Evolutionary conservation across 2,797 vertebrate species (phyloP), one percentile per base, ranked within the genome.

Genomic region (Catostomus latipinnis): DNA sequence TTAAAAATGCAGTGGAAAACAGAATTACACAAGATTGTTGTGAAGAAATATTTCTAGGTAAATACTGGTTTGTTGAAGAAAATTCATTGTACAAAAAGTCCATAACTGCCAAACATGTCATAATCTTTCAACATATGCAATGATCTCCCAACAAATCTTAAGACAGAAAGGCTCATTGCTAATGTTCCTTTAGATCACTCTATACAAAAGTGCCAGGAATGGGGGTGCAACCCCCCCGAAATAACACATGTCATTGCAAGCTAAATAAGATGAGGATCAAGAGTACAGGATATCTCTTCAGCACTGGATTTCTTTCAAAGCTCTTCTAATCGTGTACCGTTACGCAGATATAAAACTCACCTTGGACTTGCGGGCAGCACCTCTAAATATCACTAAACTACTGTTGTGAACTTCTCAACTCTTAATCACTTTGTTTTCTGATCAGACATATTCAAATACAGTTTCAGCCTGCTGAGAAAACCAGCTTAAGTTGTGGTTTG

Each of bases 1-100:
- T 81, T 83, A 62, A 66, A 71, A 80, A 78, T 57, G 69, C 73
- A 78, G 72, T 52, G 60, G 74, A 83, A 63, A 45, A 67, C 70
- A 50, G 76, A 60, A 63, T 63, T 65, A 80, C 52, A 60, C 57
- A 52, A 71, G 50, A 68, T 43, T 22, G 54, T 53, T n/a, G 66
- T 16, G 50, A 79, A 79, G 69, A 78, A 80, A 22, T 76, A 74
- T 58, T 71, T 61, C 70, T 54, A 46, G 22, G 63, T 73, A 74
- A 83, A 80, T 80, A 81, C 49, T 18, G 62, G 22, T 49, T 46
- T 43, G 54, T 57, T 43, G n/a, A 11, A 61, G 58, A 58, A 71
- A 52, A 52, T 5, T 45, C 16, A 53, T 2, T 43, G 14, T 58
- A 53, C 50, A 9, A 65, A 70, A 60, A 4, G 43, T 65, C 34